Evolutionary conservation across 1,140 invertebrate species (phyloP).

Genomic region (Pararge aegeria): DNA sequence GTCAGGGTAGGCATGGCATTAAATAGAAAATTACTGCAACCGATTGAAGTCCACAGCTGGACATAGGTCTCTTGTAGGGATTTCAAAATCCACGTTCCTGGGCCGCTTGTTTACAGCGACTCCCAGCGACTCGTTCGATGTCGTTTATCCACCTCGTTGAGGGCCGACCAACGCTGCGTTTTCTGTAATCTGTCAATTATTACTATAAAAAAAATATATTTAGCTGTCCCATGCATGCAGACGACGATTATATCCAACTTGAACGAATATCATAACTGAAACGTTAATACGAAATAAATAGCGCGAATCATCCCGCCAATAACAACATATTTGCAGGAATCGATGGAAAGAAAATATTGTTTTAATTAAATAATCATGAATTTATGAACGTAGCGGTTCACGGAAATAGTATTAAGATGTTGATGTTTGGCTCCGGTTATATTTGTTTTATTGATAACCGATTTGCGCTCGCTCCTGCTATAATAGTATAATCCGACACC

Average conservation of each 20-base stretch:
- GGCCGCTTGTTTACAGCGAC: no score
- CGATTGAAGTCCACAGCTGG: no score
- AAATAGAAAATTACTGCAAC: no score
- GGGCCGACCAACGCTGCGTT: no score
- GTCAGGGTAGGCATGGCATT: no score
- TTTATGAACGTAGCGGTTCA: constrained; percentile 8
- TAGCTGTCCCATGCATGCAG: no score
- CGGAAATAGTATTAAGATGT: not conserved
- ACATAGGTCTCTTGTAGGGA: no score
- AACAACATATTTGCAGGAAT: constrained; percentile 7
- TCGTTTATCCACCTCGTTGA: no score
- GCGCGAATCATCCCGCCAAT: not conserved
- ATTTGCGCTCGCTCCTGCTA: not conserved
- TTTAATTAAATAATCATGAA: constrained; percentile 7
- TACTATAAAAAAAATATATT: no score
- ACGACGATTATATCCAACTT: not conserved
- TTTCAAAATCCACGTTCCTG: no score
- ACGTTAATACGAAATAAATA: not conserved
- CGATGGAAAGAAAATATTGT: constrained; percentile 12
- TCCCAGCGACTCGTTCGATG: no score
- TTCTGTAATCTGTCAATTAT: no score
- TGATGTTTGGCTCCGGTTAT: not conserved
- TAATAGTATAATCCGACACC: not conserved
- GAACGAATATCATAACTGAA: not conserved
- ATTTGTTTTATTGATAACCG: not conserved